These are phyloP conservation scores for Sarcophaga variegata DNA, from an alignment of 2,888 invertebrate species.

Conservation along the genomic window DNA sequence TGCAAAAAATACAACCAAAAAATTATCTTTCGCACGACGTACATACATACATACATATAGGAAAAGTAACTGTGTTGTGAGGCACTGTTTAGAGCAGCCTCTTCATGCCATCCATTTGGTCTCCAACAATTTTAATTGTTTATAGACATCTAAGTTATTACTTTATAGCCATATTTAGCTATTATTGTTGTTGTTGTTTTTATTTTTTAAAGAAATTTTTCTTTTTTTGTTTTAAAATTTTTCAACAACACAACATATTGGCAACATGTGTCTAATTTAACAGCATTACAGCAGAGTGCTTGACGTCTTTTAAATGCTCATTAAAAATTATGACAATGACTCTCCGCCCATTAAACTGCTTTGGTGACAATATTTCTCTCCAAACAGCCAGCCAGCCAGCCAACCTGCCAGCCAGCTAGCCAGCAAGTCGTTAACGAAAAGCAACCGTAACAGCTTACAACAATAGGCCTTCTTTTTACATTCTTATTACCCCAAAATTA, in stretches of 20 bases:
- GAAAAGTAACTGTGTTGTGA: not conserved
- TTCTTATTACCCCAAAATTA: not conserved
- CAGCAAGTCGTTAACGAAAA: too few species aligned
- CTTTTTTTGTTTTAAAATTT: not conserved
- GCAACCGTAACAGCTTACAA: not conserved
- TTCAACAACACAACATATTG: constrained; percentile 43
- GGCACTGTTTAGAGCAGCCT: not conserved
- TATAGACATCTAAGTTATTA: not conserved
- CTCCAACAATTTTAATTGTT: not conserved
- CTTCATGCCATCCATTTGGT: too few species aligned
- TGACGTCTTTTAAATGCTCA: constrained; percentile 28
- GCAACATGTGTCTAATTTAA: constrained; percentile 56
- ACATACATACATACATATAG: not conserved
- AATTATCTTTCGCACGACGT: not conserved
- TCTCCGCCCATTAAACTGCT: constrained; percentile 35
- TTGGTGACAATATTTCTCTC: not conserved
- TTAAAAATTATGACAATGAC: constrained; percentile 46
- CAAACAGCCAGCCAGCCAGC: not conserved
- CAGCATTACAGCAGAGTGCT: constrained; percentile 53
- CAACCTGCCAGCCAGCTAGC: too few species aligned
- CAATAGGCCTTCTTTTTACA: not conserved
- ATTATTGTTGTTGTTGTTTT: not conserved
- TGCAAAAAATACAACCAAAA: not conserved
- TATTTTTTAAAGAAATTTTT: too few species aligned
- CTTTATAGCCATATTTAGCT: not conserved